These are phyloP conservation scores for Tyria jacobaeae DNA, from an alignment of 2,888 invertebrate genomes.

Conservation along the genomic window DNA sequence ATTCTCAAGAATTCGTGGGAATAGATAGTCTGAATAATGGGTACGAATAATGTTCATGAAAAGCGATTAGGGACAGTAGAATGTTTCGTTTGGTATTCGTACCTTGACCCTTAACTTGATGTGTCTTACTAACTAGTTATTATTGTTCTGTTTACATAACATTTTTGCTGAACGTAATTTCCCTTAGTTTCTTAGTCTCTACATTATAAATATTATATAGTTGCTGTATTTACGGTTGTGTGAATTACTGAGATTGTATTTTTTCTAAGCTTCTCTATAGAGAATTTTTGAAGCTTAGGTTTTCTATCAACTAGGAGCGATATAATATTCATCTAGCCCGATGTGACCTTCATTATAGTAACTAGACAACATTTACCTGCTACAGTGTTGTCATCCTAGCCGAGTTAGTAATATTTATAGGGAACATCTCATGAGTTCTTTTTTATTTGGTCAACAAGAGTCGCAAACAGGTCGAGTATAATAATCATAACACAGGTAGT, in stretches of 20 bases:
- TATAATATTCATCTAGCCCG: background rate
- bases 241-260: background rate
- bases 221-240: too few species aligned
- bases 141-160: background rate
- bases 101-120: background rate
- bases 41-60: background rate
- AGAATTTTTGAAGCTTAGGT: background rate
- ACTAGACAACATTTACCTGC: background rate
- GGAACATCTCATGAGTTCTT: too few species aligned
- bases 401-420: too few species aligned
- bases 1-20: background rate
- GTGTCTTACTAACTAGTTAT: background rate
- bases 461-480: too few species aligned
- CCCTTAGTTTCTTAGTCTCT: constrained; percentile 1
- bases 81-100: too few species aligned
- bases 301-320: background rate
- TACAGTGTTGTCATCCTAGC: too few species aligned
- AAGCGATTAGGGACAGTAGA: too few species aligned
- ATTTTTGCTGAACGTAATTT: background rate
- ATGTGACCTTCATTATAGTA: background rate
- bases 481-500: too few species aligned
- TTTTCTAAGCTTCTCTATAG: background rate
- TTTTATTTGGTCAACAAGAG: too few species aligned
- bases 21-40: background rate
- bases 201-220: constrained; percentile 1